Evolutionary conservation across 2,113 vertebrate species (phyloP), one percentile per base, ranked within the genome.

Genomic region (Ellobius talpinus): DNA sequence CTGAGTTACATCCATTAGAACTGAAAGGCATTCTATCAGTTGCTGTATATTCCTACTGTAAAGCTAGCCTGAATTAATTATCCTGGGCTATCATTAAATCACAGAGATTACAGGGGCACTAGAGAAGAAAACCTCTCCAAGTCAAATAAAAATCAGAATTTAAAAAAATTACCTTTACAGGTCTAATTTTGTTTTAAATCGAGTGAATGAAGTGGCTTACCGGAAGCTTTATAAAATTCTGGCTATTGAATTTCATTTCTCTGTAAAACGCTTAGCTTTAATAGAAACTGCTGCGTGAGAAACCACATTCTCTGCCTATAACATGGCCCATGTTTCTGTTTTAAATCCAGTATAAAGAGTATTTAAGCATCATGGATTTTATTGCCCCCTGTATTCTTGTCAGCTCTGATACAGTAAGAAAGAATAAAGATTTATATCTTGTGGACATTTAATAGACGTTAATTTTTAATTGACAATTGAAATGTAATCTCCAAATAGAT

Each of bases 191-290:
- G 55, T 94, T 93, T 89, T 85, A 91, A 88, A 93, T 65, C 87
- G n/a, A 31, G 31, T 68, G 50, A 90, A 86, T 84, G 65, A 90
- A 84, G 31, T 88, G 93, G 50, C 36, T 79, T 90, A 72, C 21
- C 26, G 10, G 50, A 79, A 93, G 21, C 65, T 93, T 87, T 78
- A 26, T 65, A 66, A 66, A 78, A 50, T 19, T 6, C 92, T 94
- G n/a, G 78, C 33, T 26, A 66, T 79, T 91, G 55, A 90, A 77
- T 95, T 97, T 84, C 87, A 95, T 96, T 96, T 96, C 84, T 97
- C 84, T 65, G 50, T 87, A 70, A 94, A 95, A 89, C 70, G 85
- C 82, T 76, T 86, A 70, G 45, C 87, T 94, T 94, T 88, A 95
- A 66, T 79, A 92, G 88, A 92, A 95, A 91, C 45, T 26, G 50